Percentiles rank a stretch among this genome's conserved stretches.
Conservation (phyloP, 2,888 invertebrate genomes). For the Drosophila mercatorum region DNA sequence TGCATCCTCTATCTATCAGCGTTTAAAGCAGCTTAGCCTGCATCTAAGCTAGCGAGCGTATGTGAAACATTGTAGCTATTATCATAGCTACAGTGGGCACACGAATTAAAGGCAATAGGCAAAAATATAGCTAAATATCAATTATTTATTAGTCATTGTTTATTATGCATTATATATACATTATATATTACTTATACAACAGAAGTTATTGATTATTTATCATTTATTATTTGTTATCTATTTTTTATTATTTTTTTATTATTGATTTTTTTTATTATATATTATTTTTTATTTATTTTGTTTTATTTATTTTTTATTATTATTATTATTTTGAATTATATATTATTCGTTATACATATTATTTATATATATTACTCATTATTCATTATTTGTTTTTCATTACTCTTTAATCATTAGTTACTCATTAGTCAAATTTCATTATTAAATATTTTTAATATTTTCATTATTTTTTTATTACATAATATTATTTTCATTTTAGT, state of each 20-base stretch:
- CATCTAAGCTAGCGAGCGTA: constrained; percentile 1
- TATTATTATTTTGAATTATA: background rate
- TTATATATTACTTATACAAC: background rate
- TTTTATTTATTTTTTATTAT: background rate
- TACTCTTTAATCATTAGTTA: background rate
- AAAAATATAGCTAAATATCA: background rate
- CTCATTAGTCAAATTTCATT: no score
- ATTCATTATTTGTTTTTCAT: background rate
- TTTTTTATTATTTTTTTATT: background rate
- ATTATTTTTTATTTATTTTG: background rate
- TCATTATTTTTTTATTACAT: no score
- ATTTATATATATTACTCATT: background rate
- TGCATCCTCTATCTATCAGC: constrained; percentile 22
- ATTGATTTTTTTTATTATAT: background rate
- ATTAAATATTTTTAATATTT: no score
- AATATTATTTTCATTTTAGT: no score
- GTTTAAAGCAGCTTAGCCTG: constrained; percentile 40
- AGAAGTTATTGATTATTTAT: background rate
- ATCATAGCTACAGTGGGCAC: constrained; percentile 17
- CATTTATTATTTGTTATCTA: background rate
- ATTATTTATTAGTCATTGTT: background rate
- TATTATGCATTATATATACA: background rate
- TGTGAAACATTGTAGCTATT: constrained; percentile 1
- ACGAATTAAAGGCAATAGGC: background rate
- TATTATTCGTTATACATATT: background rate